These are phyloP conservation scores for Notolepis coatsorum DNA, from an alignment of 2,797 vertebrate species.

Conservation along the genomic window DNA sequence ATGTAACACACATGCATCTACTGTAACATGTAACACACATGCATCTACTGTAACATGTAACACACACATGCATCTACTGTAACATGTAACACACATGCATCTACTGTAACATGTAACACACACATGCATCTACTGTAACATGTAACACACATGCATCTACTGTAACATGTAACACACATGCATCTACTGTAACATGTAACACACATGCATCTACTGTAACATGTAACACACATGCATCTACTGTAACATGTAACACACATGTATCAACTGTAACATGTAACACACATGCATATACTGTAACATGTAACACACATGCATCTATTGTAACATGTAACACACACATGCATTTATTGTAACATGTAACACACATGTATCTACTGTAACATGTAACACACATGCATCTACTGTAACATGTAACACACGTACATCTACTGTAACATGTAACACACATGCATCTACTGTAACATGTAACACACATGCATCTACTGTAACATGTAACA, in stretches of 20 bases:
- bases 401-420: too few relatives aligned
- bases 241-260: too few relatives aligned
- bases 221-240: conserved; percentile 25
- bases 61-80: too few relatives aligned
- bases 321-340: too few relatives aligned
- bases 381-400: conserved; percentile 25
- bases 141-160: conserved; percentile 25
- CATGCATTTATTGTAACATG: conserved; percentile 14
- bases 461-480: too few relatives aligned
- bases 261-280: conserved; percentile 13
- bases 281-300: conserved; percentile 8
- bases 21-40: not conserved
- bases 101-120: conserved; percentile 1
- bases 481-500: too few relatives aligned
- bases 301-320: too few relatives aligned
- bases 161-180: too few relatives aligned
- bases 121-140: not conserved
- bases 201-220: not conserved
- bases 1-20: conserved; percentile 30
- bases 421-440: conserved; percentile 4
- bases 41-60: conserved; percentile 6
- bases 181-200: not conserved
- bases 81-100: too few relatives aligned
- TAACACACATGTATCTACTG: conserved; percentile 3
- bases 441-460: conserved; percentile 3